These are phyloP conservation scores for Seriola aureovittata DNA, from an alignment of 2,113 vertebrate genomes.

Conservation along the genomic window DNA sequence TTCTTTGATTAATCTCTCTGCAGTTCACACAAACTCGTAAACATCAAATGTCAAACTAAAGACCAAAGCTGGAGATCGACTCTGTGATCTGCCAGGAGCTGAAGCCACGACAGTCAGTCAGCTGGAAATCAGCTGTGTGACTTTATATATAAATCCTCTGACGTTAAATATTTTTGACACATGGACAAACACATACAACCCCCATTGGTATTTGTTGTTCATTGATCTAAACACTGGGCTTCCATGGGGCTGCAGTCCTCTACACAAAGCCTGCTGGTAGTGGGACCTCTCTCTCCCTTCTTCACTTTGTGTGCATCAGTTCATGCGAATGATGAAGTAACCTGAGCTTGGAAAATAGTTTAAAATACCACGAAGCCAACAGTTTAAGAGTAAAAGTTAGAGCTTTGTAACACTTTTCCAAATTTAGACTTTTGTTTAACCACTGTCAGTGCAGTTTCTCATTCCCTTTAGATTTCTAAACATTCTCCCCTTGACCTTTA, in stretches of 20 bases:
- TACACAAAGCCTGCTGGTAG: background rate
- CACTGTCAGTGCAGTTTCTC: constrained; percentile 44
- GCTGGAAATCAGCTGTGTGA: background rate
- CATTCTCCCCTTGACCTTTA: constrained; percentile 66
- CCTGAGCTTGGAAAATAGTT: constrained; percentile 7
- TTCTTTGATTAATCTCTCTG: background rate
- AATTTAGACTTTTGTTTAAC: constrained; percentile 10
- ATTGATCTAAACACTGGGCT: background rate
- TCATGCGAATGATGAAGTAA: background rate
- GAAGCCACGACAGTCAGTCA: background rate
- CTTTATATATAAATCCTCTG: background rate
- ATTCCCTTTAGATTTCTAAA: constrained; percentile 58
- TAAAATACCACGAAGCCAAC: constrained; percentile 6
- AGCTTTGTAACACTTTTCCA: constrained; percentile 17
- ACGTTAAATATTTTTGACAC: background rate
- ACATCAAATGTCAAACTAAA: background rate
- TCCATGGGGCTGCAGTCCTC: background rate
- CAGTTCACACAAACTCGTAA: background rate
- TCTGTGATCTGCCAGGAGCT: background rate
- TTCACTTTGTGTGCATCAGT: background rate
- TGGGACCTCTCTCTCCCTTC: background rate
- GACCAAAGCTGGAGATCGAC: background rate
- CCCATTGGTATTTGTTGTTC: background rate
- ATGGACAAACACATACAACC: background rate
- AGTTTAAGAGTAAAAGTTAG: constrained; percentile 7